These are phyloP conservation scores for Lithophane semibrunnea DNA, from an alignment of 2,888 invertebrate species.

Conservation along the genomic window DNA sequence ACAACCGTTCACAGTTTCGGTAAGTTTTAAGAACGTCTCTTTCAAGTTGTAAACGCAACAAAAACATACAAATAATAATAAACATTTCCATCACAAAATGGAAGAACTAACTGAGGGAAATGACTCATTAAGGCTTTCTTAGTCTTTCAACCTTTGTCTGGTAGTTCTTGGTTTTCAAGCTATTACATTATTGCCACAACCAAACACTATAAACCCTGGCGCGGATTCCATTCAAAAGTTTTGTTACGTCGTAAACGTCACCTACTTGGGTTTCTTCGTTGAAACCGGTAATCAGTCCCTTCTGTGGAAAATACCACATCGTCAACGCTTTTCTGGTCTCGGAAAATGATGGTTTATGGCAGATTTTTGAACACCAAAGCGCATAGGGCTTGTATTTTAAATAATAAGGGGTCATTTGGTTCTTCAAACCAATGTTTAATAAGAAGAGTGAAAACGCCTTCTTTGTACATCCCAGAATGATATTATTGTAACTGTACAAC, in stretches of 20 bases:
- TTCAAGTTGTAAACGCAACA: conserved; percentile 50
- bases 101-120: conserved; percentile 51
- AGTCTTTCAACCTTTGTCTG: conserved; percentile 35
- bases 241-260: conserved; percentile 52
- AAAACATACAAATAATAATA: conserved; percentile 57
- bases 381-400: neutral
- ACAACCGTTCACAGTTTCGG: conserved; percentile 19
- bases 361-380: neutral
- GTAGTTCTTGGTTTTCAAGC: conserved; percentile 35
- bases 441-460: neutral
- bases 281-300: conserved; percentile 47
- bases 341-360: neutral
- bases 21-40: conserved; percentile 36
- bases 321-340: conserved; percentile 14
- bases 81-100: conserved; percentile 57
- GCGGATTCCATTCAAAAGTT: conserved; percentile 47
- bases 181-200: conserved; percentile 44
- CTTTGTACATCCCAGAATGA: neutral
- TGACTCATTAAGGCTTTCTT: conserved; percentile 50
- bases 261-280: conserved; percentile 42
- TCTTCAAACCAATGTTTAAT: neutral
- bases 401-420: neutral
- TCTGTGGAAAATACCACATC: conserved; percentile 32
- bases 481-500: neutral
- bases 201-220: conserved; percentile 57